Percentiles rank a stretch among this genome's conserved stretches.
phyloP scores from a whole-genome alignment of 2,888 invertebrate species.

The Euplexia lucipara region DNA sequence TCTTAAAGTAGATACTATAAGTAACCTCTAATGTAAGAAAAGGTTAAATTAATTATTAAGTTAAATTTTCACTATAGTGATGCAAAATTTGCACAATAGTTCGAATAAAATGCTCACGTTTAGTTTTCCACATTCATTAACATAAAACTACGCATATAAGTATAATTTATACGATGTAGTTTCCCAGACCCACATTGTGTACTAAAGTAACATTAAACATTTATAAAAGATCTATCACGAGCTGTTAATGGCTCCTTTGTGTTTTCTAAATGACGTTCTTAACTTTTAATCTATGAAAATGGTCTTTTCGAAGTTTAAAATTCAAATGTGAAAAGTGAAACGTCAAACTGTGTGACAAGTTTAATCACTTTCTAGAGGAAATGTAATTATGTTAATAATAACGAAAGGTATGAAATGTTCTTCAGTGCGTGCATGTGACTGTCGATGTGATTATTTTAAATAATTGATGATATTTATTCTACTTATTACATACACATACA shows the following conservation, averaged over 20 bases:
- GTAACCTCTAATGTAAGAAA: constrained; percentile 21
- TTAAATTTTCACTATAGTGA: constrained; percentile 17
- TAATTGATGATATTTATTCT: no score
- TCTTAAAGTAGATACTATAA: no score
- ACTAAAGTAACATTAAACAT: constrained; percentile 29
- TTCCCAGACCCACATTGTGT: constrained; percentile 22
- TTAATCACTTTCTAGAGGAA: constrained; percentile 37
- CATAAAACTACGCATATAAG: constrained; percentile 39
- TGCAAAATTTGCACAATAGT: constrained; percentile 25
- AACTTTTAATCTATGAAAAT: constrained; percentile 25
- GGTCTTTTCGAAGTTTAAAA: constrained; percentile 9
- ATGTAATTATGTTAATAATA: constrained; percentile 24
- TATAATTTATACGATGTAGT: constrained; percentile 11
- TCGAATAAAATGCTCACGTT: constrained; percentile 11
- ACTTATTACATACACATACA: no score
- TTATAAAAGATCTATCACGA: constrained; percentile 33
- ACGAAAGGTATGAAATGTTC: constrained; percentile 29
- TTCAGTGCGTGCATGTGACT: constrained; percentile 31
- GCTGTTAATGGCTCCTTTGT: constrained; percentile 33
- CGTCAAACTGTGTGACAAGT: constrained; percentile 9
- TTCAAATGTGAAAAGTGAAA: constrained; percentile 30
- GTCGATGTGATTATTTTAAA: no score
- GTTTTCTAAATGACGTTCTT: constrained; percentile 32
- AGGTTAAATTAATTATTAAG: constrained; percentile 15
- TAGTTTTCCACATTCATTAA: constrained; percentile 53